A percentile compares a stretch with the other conserved stretches of the same genome.
Evolutionary conservation across 2,888 invertebrate species (phyloP).

Genomic region (Epiblema foenella): DNA sequence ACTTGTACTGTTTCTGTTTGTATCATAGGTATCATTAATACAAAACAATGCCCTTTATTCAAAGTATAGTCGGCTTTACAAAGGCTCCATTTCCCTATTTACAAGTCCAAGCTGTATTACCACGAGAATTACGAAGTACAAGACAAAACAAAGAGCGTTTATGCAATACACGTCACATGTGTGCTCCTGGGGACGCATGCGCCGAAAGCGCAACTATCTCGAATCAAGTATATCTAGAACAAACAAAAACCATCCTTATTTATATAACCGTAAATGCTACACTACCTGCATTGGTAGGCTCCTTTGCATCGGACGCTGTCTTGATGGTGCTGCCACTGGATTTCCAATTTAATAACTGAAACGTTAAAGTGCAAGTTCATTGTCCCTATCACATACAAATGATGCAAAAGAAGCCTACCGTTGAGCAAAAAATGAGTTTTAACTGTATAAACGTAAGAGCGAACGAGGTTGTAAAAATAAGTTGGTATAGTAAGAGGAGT

Average conservation of each 20-base stretch:
- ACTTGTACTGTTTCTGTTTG: neutral
- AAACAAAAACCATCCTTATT: constrained; percentile 27
- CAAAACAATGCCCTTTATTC: constrained; percentile 2
- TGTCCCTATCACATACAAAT: neutral
- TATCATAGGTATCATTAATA: constrained; percentile 3
- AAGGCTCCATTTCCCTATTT: constrained; percentile 27
- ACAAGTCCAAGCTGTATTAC: constrained; percentile 43
- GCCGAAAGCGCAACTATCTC: constrained; percentile 44
- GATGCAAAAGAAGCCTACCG: neutral
- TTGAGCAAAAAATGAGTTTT: neutral
- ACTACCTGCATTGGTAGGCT: neutral
- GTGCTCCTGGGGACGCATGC: constrained; percentile 62
- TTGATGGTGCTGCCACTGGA: neutral
- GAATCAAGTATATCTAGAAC: neutral
- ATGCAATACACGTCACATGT: constrained; percentile 62
- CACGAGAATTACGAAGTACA: constrained; percentile 57
- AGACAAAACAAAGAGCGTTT: constrained; percentile 62
- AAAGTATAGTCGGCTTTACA: constrained; percentile 7
- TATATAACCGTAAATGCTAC: neutral
- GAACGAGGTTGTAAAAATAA: neutral
- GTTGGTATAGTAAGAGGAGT: constrained; percentile 46
- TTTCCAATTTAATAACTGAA: neutral
- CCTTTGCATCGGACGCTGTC: constrained; percentile 23
- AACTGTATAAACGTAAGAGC: neutral
- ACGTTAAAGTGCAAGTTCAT: neutral